Conservation (phyloP, 1,140 invertebrate species). For the Pseudomyrmex dendroicus region DNA sequence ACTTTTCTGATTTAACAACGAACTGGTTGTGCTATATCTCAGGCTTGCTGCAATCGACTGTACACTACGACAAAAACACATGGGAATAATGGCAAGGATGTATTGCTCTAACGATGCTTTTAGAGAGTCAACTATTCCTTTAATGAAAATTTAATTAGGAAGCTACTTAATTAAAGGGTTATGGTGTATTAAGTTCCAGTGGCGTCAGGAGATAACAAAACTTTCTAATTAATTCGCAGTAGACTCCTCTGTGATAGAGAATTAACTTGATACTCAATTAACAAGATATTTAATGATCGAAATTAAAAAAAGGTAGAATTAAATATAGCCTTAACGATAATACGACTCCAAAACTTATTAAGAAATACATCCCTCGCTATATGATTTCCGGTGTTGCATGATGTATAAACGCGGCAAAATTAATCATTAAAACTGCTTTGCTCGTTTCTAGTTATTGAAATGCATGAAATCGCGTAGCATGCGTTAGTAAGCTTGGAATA, state of each 20-base stretch:
- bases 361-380: neutral
- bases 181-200: slow-evolving; percentile 19
- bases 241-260: neutral
- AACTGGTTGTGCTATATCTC: slow-evolving; percentile 82
- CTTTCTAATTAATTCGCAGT: slow-evolving; percentile 39
- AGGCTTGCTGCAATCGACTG: slow-evolving; percentile 80
- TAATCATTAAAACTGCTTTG: slow-evolving; percentile 11
- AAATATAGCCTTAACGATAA: neutral
- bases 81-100: slow-evolving; percentile 18
- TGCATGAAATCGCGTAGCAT: slow-evolving; percentile 50
- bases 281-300: neutral
- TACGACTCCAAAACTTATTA: neutral
- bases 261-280: slow-evolving; percentile 33
- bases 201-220: slow-evolving; percentile 40
- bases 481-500: slow-evolving; percentile 42
- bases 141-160: slow-evolving; percentile 50
- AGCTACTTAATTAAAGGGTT: slow-evolving; percentile 51
- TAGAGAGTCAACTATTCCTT: slow-evolving; percentile 13
- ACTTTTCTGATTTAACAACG: slow-evolving; percentile 4
- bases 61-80: slow-evolving; percentile 41
- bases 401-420: slow-evolving; percentile 16
- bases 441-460: slow-evolving; percentile 27
- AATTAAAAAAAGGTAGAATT: neutral
- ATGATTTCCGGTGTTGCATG: slow-evolving; percentile 14
- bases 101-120: slow-evolving; percentile 20